phyloP scores from a whole-genome alignment of 2,797 vertebrate species.

The Alfaro cultratus region DNA sequence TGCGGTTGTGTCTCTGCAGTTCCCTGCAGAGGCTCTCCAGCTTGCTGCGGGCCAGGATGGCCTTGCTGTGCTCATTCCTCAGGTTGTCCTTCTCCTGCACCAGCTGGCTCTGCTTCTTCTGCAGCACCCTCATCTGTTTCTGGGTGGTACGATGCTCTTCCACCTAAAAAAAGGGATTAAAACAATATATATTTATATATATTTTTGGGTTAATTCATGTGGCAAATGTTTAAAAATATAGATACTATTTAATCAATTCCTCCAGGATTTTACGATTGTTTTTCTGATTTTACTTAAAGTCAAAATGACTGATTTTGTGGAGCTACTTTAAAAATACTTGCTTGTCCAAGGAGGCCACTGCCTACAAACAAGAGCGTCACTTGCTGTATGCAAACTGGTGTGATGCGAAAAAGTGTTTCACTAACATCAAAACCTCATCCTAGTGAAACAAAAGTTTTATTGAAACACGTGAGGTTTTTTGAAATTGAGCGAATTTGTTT shows the following conservation, averaged over 20 bases:
- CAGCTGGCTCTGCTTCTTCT: slow-evolving; percentile 96
- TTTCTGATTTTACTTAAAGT: neutral
- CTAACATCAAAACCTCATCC: too few species aligned
- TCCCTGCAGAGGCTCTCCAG: slow-evolving; percentile 97
- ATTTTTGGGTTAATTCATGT: too few species aligned
- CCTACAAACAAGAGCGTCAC: neutral
- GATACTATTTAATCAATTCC: neutral
- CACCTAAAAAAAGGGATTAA: slow-evolving; percentile 75
- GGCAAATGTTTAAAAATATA: neutral
- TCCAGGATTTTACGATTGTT: neutral
- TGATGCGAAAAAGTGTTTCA: neutral
- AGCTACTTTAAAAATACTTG: neutral
- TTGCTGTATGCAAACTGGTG: neutral
- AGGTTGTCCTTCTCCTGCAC: slow-evolving; percentile 97
- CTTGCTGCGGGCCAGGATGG: slow-evolving; percentile 96
- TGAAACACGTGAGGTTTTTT: too few species aligned
- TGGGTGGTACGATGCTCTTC: slow-evolving; percentile 95
- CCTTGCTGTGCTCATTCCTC: slow-evolving; percentile 95
- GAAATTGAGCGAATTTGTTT: too few species aligned
- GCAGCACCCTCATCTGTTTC: slow-evolving; percentile 94
- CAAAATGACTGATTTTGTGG: neutral
- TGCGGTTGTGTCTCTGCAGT: slow-evolving; percentile 96
- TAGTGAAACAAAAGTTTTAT: too few species aligned
- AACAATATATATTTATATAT: neutral
- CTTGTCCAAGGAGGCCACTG: neutral